Percentiles rank a stretch among this genome's conserved stretches.
These are phyloP conservation scores for Limnephilus lunatus DNA, from an alignment of 2,888 invertebrate genomes.

Conservation along the genomic window DNA sequence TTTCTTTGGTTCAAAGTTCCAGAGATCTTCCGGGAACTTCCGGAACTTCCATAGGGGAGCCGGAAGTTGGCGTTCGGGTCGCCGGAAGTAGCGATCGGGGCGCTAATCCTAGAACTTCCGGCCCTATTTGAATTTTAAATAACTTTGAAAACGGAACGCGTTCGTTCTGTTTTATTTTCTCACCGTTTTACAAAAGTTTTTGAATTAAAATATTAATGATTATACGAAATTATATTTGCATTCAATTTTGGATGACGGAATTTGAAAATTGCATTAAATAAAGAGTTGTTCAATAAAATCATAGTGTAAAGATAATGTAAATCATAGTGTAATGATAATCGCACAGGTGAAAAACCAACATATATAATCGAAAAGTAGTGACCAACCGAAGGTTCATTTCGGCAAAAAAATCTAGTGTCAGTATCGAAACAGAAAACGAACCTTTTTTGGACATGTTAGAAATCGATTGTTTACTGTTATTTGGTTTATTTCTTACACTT, in stretches of 20 bases:
- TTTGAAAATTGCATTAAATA: background rate
- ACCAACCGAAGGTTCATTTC: too few species aligned
- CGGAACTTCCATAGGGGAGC: background rate
- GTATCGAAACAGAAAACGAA: too few species aligned
- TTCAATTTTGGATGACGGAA: background rate
- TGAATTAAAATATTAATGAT: background rate
- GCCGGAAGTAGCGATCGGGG: conserved; percentile 15
- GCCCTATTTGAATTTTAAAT: conserved; percentile 44
- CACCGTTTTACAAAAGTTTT: conserved; percentile 14
- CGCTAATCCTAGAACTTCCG: conserved; percentile 36
- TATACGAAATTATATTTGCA: background rate
- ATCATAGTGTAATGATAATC: too few species aligned
- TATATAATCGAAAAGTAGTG: too few species aligned
- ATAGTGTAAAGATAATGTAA: too few species aligned
- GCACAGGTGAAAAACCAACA: too few species aligned
- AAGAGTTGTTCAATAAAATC: too few species aligned
- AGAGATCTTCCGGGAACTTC: background rate
- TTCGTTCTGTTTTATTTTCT: background rate
- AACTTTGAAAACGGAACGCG: conserved; percentile 28
- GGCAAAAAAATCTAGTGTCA: too few species aligned
- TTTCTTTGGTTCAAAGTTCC: background rate
- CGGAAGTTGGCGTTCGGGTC: background rate
- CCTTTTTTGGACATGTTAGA: too few species aligned
- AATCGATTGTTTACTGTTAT: too few species aligned
- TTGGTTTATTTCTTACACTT: too few species aligned